Evolutionary conservation across 1,140 invertebrate species (phyloP).

Genomic region (Bombus sibiricus): DNA sequence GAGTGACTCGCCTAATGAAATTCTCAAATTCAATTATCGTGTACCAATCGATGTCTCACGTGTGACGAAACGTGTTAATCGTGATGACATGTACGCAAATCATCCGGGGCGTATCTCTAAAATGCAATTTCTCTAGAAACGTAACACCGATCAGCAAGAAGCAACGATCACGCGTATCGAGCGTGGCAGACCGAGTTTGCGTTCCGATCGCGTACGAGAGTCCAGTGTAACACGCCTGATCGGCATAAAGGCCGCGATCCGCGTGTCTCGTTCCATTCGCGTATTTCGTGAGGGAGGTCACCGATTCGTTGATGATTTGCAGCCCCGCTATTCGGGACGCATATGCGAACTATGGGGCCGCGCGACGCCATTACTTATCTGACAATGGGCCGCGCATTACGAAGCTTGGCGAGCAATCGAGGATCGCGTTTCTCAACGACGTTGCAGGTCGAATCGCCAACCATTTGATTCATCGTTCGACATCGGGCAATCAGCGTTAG

Average conservation of each 20-base stretch:
- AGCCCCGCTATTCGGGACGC: constrained; percentile 39
- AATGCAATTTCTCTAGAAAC: too few relatives aligned
- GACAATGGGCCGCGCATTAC: constrained; percentile 55
- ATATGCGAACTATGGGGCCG: constrained; percentile 34
- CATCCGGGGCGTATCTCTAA: too few relatives aligned
- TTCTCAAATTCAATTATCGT: too few relatives aligned
- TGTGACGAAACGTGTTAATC: too few relatives aligned
- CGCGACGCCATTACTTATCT: constrained; percentile 55
- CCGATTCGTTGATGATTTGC: constrained; percentile 51
- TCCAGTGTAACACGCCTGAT: constrained; percentile 13
- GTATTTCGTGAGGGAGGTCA: constrained; percentile 26
- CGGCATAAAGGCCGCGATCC: constrained; percentile 18
- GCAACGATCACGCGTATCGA: too few relatives aligned
- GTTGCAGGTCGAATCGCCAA: constrained; percentile 45
- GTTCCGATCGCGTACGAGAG: background rate
- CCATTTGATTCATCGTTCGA: constrained; percentile 44
- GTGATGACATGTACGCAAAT: too few relatives aligned
- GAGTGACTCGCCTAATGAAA: too few relatives aligned
- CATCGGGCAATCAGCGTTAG: background rate
- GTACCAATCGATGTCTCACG: too few relatives aligned
- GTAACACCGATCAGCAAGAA: too few relatives aligned
- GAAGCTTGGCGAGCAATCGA: constrained; percentile 54
- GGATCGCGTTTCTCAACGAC: constrained; percentile 44
- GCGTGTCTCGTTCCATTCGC: constrained; percentile 14
- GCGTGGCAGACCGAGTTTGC: too few relatives aligned